Percentiles rank a stretch among this genome's conserved stretches.
Conservation (phyloP, 53 echinoderm and acorn worm genomes). For the Holothuria scabra region DNA sequence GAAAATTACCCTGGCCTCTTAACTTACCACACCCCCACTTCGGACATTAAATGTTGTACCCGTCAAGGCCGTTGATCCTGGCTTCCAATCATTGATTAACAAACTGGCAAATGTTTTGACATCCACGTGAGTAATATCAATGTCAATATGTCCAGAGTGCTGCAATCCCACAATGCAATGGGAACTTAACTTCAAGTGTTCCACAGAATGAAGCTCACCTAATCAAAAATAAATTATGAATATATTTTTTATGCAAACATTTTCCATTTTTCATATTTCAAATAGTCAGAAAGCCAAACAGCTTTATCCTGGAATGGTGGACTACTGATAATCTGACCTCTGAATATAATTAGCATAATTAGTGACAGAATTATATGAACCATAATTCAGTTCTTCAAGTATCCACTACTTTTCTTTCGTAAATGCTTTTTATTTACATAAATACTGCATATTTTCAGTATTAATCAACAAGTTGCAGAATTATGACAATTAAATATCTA, state of each 20-base stretch:
- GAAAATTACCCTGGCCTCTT: not conserved
- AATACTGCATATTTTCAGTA: not conserved
- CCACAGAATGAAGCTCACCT: conserved; percentile 77
- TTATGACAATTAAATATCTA: too few species aligned
- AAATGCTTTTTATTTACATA: too few species aligned
- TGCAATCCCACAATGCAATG: conserved; percentile 78
- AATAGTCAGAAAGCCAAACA: too few species aligned
- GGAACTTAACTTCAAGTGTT: conserved; percentile 72
- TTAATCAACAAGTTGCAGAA: too few species aligned
- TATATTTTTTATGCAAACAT: too few species aligned
- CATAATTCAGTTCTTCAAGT: too few species aligned
- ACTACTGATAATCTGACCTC: too few species aligned
- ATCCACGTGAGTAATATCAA: conserved; percentile 75
- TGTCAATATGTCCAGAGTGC: conserved; percentile 54
- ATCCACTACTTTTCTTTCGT: too few species aligned
- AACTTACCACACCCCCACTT: conserved; percentile 79
- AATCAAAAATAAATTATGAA: not conserved
- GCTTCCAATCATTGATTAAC: conserved; percentile 66
- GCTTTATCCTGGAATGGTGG: too few species aligned
- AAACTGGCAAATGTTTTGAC: conserved; percentile 80
- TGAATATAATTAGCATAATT: too few species aligned
- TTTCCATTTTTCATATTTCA: too few species aligned
- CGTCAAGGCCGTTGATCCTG: conserved; percentile 67
- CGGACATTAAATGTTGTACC: conserved; percentile 83
- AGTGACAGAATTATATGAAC: too few species aligned